Evolutionary conservation across 1,140 invertebrate species (phyloP).

Genomic region (Zelostemma sp.): DNA sequence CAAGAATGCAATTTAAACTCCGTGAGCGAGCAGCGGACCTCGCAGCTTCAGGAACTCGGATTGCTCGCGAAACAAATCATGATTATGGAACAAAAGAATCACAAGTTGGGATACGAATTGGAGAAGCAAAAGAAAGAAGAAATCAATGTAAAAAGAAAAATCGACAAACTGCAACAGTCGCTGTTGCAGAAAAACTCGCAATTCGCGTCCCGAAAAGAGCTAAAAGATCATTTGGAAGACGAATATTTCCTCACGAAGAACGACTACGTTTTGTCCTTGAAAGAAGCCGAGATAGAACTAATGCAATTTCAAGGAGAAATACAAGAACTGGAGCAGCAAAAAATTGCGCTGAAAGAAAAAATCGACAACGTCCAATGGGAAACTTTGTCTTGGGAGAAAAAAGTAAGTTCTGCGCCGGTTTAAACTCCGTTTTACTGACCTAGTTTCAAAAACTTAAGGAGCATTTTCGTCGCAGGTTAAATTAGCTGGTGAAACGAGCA

Average conservation of each 20-base stretch:
- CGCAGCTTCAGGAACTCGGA: slow-evolving; percentile 76
- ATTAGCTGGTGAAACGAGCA: slow-evolving; percentile 78
- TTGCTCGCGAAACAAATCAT: slow-evolving; percentile 80
- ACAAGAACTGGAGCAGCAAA: slow-evolving; percentile 75
- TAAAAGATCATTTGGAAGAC: slow-evolving; percentile 74
- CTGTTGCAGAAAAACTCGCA: slow-evolving; percentile 74
- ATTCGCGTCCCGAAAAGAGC: slow-evolving; percentile 73
- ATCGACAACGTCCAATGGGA: slow-evolving; percentile 73
- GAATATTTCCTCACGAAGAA: slow-evolving; percentile 73
- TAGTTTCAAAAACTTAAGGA: too few relatives aligned
- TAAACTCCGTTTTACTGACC: too few relatives aligned
- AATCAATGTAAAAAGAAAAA: slow-evolving; percentile 71
- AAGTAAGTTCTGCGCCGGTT: slow-evolving; percentile 68
- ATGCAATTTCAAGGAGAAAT: slow-evolving; percentile 78
- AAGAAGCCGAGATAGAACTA: slow-evolving; percentile 77
- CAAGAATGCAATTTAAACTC: slow-evolving; percentile 78
- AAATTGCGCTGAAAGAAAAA: slow-evolving; percentile 73
- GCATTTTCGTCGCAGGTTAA: slow-evolving; percentile 69
- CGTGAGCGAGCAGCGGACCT: slow-evolving; percentile 76
- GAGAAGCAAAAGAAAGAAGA: slow-evolving; percentile 73
- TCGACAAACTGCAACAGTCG: slow-evolving; percentile 73
- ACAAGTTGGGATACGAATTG: slow-evolving; percentile 76
- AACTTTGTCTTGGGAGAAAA: slow-evolving; percentile 83
- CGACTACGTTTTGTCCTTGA: slow-evolving; percentile 68
- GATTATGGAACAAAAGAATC: slow-evolving; percentile 81